Conservation (phyloP, 2,113 vertebrate genomes). For the Nothocercus julius region DNA sequence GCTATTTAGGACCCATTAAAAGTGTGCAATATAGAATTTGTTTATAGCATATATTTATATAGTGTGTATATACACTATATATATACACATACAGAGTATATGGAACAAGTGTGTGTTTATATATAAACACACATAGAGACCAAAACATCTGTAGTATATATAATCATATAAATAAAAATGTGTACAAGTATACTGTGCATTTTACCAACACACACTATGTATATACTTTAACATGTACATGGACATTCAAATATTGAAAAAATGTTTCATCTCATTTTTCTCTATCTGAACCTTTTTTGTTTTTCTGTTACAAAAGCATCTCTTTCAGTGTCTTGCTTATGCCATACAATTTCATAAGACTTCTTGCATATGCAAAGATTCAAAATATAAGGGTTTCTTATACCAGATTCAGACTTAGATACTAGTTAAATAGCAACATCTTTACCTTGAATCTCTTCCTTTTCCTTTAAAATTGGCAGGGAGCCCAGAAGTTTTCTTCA, state of each 20-base stretch:
- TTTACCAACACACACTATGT: background rate
- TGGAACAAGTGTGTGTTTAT: no score
- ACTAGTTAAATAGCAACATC: background rate
- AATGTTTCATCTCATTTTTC: background rate
- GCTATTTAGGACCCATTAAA: background rate
- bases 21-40: background rate
- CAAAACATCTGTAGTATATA: background rate
- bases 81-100: background rate
- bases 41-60: background rate
- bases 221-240: background rate
- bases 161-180: background rate
- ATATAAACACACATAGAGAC: no score
- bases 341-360: background rate
- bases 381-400: background rate
- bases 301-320: background rate
- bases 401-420: background rate
- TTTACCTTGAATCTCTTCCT: constrained; percentile 17
- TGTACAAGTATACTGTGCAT: background rate
- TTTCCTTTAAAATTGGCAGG: constrained; percentile 30
- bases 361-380: background rate
- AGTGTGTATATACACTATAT: background rate
- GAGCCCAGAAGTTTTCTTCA: constrained; percentile 35
- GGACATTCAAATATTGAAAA: background rate
- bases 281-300: background rate
- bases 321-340: background rate